Conservation (phyloP, 2,888 invertebrate genomes). For the Allygus modestus region DNA sequence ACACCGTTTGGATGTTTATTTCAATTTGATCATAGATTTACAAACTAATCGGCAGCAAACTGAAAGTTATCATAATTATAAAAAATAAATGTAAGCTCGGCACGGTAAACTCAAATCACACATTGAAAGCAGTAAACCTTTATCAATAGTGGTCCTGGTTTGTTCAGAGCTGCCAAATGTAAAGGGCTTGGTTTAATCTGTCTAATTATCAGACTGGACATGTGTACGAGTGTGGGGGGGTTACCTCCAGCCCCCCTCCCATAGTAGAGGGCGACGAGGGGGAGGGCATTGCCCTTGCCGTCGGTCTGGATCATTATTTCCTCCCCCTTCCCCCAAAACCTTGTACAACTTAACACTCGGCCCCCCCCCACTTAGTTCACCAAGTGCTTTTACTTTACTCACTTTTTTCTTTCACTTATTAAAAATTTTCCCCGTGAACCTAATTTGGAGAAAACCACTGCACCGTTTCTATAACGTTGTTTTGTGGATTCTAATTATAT, state of each 20-base stretch:
- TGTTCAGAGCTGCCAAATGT: not conserved
- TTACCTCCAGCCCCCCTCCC: not conserved
- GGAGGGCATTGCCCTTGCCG: conserved; percentile 42
- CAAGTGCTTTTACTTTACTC: conserved; percentile 34
- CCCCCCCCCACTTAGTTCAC: conserved; percentile 22
- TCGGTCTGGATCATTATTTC: conserved; percentile 52
- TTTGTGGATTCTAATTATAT: no score
- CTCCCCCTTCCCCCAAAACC: conserved; percentile 21
- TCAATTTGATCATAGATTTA: no score
- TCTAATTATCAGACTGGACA: conserved; percentile 20
- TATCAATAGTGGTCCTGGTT: conserved; percentile 10
- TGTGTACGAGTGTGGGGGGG: conserved; percentile 6
- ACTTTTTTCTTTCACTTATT: not conserved
- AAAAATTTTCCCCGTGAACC: not conserved
- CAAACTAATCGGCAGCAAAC: no score
- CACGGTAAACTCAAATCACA: no score
- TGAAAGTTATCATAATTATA: no score
- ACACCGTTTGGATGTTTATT: no score
- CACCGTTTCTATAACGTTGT: no score
- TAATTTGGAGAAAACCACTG: not conserved
- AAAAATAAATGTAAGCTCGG: no score
- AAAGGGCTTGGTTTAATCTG: conserved; percentile 38
- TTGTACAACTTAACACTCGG: conserved; percentile 51
- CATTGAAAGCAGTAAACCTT: no score
- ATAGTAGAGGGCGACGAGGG: conserved; percentile 4